These are phyloP conservation scores for Agonopterix subpropinquella DNA, from an alignment of 2,888 invertebrate genomes.

Conservation along the genomic window DNA sequence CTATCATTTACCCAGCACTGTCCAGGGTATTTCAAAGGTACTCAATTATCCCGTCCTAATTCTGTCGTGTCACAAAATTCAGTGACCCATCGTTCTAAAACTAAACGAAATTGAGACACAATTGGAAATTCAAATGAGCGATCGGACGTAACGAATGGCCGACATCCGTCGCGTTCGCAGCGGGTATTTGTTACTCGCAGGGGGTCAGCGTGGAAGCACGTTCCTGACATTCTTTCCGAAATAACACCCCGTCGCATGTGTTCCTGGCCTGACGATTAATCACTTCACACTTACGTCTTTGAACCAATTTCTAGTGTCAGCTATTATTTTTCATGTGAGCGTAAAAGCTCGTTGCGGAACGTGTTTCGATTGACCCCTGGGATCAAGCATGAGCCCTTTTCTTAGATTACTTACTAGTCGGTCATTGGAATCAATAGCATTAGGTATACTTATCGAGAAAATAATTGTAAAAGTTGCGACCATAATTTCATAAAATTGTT, in stretches of 20 bases:
- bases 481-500: no score
- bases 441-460: no score
- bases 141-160: slow-evolving; percentile 56
- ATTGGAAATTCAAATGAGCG: slow-evolving; percentile 61
- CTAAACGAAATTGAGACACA: slow-evolving; percentile 51
- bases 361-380: background rate
- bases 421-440: no score
- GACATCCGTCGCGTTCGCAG: slow-evolving; percentile 40
- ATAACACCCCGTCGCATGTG: slow-evolving; percentile 63
- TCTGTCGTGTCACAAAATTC: slow-evolving; percentile 3
- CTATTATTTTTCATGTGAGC: slow-evolving; percentile 7
- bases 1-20: no score
- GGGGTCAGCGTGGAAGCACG: slow-evolving; percentile 67
- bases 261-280: slow-evolving; percentile 54
- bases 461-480: no score
- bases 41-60: slow-evolving; percentile 5
- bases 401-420: no score
- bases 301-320: slow-evolving; percentile 29
- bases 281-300: slow-evolving; percentile 57
- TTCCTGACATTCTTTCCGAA: slow-evolving; percentile 66
- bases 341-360: background rate
- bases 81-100: slow-evolving; percentile 23
- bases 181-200: slow-evolving; percentile 56
- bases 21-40: background rate
- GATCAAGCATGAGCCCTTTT: no score